Percentiles rank a stretch among this genome's conserved stretches.
These are phyloP conservation scores for Galemys pyrenaicus DNA, from an alignment of 2,113 vertebrate species.

Conservation along the genomic window DNA sequence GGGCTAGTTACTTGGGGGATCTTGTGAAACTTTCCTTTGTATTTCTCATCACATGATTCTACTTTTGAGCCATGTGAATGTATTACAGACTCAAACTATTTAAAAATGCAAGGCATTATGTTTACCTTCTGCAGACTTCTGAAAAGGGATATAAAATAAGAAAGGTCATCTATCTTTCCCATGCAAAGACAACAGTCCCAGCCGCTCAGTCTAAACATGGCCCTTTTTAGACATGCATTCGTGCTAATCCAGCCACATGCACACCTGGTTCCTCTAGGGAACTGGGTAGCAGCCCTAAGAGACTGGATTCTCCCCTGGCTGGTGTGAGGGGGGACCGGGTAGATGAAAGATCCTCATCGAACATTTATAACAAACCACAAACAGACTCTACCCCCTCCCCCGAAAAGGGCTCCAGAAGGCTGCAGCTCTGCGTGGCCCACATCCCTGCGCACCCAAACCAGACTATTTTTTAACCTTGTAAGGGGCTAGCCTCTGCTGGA, in stretches of 20 bases:
- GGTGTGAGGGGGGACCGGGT: neutral
- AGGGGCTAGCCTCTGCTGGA: slow-evolving; percentile 74
- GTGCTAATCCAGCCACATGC: neutral
- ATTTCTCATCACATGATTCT: neutral
- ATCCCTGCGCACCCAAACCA: neutral
- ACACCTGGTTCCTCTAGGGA: neutral
- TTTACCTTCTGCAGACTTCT: neutral
- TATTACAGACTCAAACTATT: neutral
- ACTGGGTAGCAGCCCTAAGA: neutral
- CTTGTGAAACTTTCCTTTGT: neutral
- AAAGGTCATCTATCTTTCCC: neutral
- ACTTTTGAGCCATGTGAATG: neutral
- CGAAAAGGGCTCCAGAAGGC: neutral
- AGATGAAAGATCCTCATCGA: neutral
- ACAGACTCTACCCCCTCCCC: neutral
- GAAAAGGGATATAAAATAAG: neutral
- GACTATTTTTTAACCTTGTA: slow-evolving; percentile 80
- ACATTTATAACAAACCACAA: neutral
- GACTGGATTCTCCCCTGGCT: neutral
- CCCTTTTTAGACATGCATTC: neutral
- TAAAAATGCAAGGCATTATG: neutral
- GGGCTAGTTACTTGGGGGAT: neutral
- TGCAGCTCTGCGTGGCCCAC: neutral
- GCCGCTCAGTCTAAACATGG: neutral
- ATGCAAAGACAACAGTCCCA: neutral